Conservation (phyloP, 2,888 invertebrate species). For the Heteropelma amictum region DNA sequence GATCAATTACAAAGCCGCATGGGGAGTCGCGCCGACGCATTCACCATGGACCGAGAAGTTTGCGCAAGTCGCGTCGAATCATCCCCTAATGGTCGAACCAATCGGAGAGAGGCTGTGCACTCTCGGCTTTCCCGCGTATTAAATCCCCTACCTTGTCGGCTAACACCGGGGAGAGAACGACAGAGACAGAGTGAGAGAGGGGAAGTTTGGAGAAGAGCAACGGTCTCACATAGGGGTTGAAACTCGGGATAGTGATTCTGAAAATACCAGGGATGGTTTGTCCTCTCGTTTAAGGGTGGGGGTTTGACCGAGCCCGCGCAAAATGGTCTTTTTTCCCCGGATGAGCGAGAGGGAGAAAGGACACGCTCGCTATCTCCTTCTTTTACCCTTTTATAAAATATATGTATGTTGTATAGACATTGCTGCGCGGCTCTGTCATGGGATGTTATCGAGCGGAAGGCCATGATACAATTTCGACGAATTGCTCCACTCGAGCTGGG, state of each 20-base stretch:
- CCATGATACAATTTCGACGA: conserved; percentile 51
- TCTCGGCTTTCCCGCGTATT: conserved; percentile 44
- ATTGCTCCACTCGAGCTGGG: conserved; percentile 36
- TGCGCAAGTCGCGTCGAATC: conserved; percentile 59
- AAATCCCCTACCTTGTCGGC: conserved; percentile 16
- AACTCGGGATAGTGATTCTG: conserved; percentile 4
- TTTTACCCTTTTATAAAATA: background rate
- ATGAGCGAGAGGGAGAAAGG: conserved; percentile 7
- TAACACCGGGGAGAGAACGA: conserved; percentile 1
- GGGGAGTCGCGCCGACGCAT: conserved; percentile 43
- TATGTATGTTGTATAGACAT: no score
- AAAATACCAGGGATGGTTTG: conserved; percentile 22
- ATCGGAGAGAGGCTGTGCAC: conserved; percentile 58
- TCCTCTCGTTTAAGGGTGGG: conserved; percentile 21
- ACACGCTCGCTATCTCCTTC: conserved; percentile 11
- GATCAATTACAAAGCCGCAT: conserved; percentile 52
- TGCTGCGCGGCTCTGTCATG: conserved; percentile 13
- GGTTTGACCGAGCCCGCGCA: conserved; percentile 26
- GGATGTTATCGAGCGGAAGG: conserved; percentile 58
- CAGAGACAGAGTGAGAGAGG: conserved; percentile 20
- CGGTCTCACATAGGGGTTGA: no score
- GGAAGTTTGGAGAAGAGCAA: conserved; percentile 13
- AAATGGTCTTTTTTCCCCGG: conserved; percentile 39
- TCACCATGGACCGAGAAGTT: background rate
- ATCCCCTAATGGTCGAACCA: conserved; percentile 70